Evolutionary conservation across 2,797 vertebrate genomes (phyloP), one percentile per base, ranked within the genome.

Genomic region (Chelonia mydas): DNA sequence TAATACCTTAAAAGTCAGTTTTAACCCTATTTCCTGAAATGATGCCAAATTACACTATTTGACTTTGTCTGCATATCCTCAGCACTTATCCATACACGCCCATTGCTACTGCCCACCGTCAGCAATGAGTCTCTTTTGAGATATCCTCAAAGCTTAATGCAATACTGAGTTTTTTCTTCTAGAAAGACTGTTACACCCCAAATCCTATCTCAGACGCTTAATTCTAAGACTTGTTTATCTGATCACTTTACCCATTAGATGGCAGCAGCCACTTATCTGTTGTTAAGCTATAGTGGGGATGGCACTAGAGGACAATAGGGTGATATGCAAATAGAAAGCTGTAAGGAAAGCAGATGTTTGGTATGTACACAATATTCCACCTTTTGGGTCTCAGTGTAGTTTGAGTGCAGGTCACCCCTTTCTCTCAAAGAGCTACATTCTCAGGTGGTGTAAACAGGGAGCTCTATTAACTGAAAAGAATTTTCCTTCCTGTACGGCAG

Each of bases 171-270:
- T 74, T 85, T 31, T 88, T 25, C 25, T 90, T 81, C 17, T 86
- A 61, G 50, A n/a, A 87, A 77, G 45, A 33, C 12, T 79, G 16
- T 13, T 76, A 2, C 50, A n/a, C 13, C 54, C 6, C 47, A 31
- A 15, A 77, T 87, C 13, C 17, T 47, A 74, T 86, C 23, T 65
- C 27, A n/a, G n/a, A 27, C 27, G 17, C 45, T 59, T 27, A 13
- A 51, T 33, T 68, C 3, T 3, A 51, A 19, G 12, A 31, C 68
- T 54, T 82, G 74, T 88, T 82, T 88, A 47, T 59, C 11, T 83
- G 65, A 50, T 28, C 17, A 6, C 81, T 84, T 80, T 45, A 50
- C 57, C 94, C 96, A 89, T 47, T 33, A 97, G 96, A 54, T 96
- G 97, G 93, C 97, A 93, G 91, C 83, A 91, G 57, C 23, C 11